Conservation (phyloP, 53 echinoderm and acorn worm genomes). For the Holothuria scabra region DNA sequence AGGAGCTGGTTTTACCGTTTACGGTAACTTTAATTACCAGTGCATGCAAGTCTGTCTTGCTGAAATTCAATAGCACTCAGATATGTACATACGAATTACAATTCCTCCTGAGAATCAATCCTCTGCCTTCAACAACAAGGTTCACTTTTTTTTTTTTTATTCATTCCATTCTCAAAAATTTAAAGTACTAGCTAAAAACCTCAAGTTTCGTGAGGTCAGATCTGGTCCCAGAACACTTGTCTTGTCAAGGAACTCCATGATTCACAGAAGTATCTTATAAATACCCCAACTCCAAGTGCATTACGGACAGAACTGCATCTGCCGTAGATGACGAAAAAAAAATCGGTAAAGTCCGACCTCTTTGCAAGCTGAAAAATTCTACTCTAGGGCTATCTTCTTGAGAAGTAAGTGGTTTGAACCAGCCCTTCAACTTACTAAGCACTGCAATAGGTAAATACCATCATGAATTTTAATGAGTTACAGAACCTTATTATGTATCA, state of each 20-base stretch:
- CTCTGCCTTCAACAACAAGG: too few relatives aligned
- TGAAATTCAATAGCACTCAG: conserved; percentile 31
- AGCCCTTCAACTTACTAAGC: conserved; percentile 16
- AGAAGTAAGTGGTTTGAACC: too few relatives aligned
- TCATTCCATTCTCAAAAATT: neutral
- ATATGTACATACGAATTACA: conserved; percentile 33
- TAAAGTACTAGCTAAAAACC: neutral
- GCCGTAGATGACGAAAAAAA: too few relatives aligned
- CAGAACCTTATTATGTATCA: too few relatives aligned
- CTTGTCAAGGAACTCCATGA: conserved; percentile 1
- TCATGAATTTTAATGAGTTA: conserved; percentile 31
- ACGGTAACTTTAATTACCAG: too few relatives aligned
- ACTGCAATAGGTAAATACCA: conserved; percentile 9
- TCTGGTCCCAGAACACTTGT: conserved; percentile 5
- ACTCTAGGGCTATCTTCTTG: too few relatives aligned
- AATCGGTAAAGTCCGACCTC: too few relatives aligned
- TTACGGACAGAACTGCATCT: too few relatives aligned
- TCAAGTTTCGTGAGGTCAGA: conserved; percentile 12
- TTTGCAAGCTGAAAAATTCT: too few relatives aligned
- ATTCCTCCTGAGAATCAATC: conserved; percentile 27
- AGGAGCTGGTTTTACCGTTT: too few relatives aligned
- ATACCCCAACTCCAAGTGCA: too few relatives aligned
- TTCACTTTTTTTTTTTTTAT: neutral
- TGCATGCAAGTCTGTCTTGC: too few relatives aligned
- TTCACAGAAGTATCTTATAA: neutral